Percentiles rank a stretch among this genome's conserved stretches.
These are phyloP conservation scores for Diarsia rubi DNA, from an alignment of 2,888 invertebrate species.

Conservation along the genomic window DNA sequence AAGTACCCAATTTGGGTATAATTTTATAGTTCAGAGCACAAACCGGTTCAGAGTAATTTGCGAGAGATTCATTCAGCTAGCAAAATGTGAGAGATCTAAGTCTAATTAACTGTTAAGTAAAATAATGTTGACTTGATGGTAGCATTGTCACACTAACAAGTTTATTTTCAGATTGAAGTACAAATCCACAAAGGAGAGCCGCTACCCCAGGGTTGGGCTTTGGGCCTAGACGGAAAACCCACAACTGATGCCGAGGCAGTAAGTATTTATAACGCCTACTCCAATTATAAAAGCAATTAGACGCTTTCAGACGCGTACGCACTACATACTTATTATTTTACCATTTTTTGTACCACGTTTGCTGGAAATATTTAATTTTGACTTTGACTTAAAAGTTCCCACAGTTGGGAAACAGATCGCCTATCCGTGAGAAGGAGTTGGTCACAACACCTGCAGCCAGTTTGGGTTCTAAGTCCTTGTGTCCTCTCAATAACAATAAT, in stretches of 20 bases:
- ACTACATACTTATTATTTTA: no score
- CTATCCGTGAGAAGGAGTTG: not conserved
- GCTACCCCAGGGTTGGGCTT: constrained; percentile 97
- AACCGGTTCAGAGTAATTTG: not conserved
- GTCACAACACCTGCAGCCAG: not conserved
- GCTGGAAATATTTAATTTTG: no score
- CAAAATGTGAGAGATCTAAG: not conserved
- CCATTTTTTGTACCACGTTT: no score
- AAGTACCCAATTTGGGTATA: not conserved
- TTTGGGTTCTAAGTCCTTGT: not conserved
- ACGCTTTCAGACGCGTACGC: no score
- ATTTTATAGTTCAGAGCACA: not conserved
- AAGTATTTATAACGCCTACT: constrained; percentile 40
- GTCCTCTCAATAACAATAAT: no score
- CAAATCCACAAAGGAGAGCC: constrained; percentile 94
- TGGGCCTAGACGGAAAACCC: constrained; percentile 91
- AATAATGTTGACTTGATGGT: not conserved
- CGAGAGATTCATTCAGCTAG: not conserved
- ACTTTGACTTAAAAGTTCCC: not conserved
- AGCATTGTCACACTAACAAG: not conserved
- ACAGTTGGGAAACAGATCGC: not conserved
- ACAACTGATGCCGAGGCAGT: constrained; percentile 92
- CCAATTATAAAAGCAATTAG: not conserved
- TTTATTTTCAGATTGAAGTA: constrained; percentile 93
- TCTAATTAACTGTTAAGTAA: not conserved